phyloP scores from a whole-genome alignment of 2,888 invertebrate species.

The Drosophila mercatorum region DNA sequence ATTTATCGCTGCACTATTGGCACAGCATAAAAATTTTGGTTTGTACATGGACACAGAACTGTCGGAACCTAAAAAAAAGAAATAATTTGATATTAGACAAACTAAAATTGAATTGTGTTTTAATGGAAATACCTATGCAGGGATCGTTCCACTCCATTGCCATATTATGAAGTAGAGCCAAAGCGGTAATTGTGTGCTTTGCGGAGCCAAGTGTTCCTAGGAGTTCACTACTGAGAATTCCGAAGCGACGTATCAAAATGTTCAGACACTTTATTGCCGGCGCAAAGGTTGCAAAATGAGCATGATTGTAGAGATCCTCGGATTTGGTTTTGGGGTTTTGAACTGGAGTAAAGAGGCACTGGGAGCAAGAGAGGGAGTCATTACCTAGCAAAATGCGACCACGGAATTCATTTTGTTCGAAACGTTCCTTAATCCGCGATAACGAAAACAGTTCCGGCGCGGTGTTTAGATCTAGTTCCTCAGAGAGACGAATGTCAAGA shows the following conservation, averaged over 20 bases:
- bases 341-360: conserved; percentile 75
- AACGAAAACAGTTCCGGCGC: conserved; percentile 67
- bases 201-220: conserved; percentile 65
- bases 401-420: conserved; percentile 81
- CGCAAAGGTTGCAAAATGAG: conserved; percentile 69
- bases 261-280: conserved; percentile 70
- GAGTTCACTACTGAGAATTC: conserved; percentile 66
- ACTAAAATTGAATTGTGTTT: not conserved
- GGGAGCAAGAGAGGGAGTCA: conserved; percentile 64
- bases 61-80: conserved; percentile 46
- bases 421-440: conserved; percentile 77
- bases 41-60: conserved; percentile 41
- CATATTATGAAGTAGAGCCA: conserved; percentile 79
- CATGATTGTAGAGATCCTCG: conserved; percentile 74
- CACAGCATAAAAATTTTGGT: conserved; percentile 36
- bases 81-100: not conserved
- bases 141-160: conserved; percentile 80
- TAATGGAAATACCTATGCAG: conserved; percentile 53
- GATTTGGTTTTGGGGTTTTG: conserved; percentile 53
- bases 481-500: conserved; percentile 65
- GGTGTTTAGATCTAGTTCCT: conserved; percentile 43
- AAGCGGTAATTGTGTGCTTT: conserved; percentile 75
- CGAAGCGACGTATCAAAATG: conserved; percentile 69
- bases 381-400: conserved; percentile 77
- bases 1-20: conserved; percentile 4